phyloP scores from a whole-genome alignment of 2,113 vertebrate genomes.

The Felis chaus region DNA sequence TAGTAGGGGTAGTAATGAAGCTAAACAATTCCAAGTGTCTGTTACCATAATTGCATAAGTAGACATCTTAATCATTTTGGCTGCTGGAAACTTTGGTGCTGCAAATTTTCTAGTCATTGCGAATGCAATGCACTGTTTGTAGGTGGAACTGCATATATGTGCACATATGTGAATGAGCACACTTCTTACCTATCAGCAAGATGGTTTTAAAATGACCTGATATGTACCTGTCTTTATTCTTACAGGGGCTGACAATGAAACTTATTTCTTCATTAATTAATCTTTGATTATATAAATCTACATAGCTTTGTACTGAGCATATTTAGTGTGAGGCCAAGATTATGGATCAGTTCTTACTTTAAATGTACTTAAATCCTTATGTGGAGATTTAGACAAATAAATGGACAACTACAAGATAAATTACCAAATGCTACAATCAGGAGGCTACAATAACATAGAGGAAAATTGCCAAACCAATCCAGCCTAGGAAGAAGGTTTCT shows the following conservation, averaged over 20 bases:
- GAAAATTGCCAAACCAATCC: background rate
- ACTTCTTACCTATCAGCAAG: background rate
- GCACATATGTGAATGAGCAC: no score
- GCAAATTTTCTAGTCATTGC: background rate
- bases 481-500: background rate
- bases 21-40: background rate
- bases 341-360: background rate
- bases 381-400: background rate
- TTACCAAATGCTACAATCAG: background rate
- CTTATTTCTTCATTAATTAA: background rate
- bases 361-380: background rate
- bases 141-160: background rate
- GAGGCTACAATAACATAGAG: background rate
- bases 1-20: background rate
- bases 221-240: background rate
- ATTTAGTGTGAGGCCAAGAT: background rate
- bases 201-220: background rate
- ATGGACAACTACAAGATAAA: background rate
- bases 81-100: background rate
- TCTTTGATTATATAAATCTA: background rate
- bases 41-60: background rate
- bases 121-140: background rate
- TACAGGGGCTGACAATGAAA: background rate
- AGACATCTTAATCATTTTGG: conserved; percentile 6
- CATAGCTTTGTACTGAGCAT: background rate